Evolutionary conservation across 2,113 vertebrate genomes (phyloP).

Genomic region (Felis chaus): DNA sequence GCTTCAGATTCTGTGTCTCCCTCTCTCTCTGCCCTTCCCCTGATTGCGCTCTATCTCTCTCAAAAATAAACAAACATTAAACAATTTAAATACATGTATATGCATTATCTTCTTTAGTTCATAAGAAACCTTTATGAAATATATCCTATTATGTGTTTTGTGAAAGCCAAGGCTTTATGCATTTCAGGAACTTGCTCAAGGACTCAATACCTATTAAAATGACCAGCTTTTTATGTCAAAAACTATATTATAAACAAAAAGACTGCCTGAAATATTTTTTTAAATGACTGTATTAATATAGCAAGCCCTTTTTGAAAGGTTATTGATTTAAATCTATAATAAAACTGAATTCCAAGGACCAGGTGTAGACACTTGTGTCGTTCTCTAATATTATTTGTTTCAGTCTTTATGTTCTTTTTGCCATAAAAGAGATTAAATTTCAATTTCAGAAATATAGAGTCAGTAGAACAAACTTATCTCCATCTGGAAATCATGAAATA

Average conservation of each 20-base stretch:
- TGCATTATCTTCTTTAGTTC: neutral
- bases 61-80: too few species aligned
- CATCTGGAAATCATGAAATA: neutral
- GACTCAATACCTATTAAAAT: neutral
- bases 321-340: neutral
- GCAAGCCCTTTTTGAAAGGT: neutral
- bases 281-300: neutral
- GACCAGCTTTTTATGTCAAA: neutral
- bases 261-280: neutral
- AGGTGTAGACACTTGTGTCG: neutral
- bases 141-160: neutral
- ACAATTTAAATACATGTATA: neutral
- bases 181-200: neutral
- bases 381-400: neutral
- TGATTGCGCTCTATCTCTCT: too few species aligned
- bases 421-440: neutral
- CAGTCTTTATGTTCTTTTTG: neutral
- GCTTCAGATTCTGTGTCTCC: too few species aligned
- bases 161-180: neutral
- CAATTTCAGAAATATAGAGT: neutral
- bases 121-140: neutral
- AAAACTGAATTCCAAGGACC: neutral
- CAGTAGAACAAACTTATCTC: neutral
- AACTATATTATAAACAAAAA: neutral
- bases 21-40: too few species aligned